Conservation (phyloP, 2,797 vertebrate genomes). For the Tarsius wallacei region DNA sequence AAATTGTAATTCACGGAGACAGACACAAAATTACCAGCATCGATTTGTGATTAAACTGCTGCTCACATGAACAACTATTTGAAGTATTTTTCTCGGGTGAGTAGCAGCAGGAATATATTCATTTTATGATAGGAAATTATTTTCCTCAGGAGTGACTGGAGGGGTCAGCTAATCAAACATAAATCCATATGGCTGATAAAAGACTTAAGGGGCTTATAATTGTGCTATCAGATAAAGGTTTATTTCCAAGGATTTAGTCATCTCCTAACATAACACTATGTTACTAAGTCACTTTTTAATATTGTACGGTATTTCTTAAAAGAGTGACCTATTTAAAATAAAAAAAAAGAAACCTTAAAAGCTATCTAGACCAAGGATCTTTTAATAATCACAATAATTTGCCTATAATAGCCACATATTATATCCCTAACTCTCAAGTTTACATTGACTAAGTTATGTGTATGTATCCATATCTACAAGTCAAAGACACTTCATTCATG, state of each 20-base stretch:
- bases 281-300: not conserved
- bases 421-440: not conserved
- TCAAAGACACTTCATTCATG: not conserved
- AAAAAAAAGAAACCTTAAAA: not conserved
- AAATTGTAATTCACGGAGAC: conserved; percentile 63
- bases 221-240: not conserved
- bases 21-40: conserved; percentile 66
- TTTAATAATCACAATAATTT: not conserved
- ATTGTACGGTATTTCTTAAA: not conserved
- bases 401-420: not conserved
- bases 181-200: conserved; percentile 7
- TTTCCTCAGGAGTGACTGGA: conserved; percentile 30
- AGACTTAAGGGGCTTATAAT: not conserved
- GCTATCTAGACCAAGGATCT: not conserved
- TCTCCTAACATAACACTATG: not conserved
- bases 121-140: conserved; percentile 65
- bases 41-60: conserved; percentile 70
- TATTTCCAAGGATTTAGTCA: not conserved
- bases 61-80: conserved; percentile 44
- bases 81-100: conserved; percentile 40
- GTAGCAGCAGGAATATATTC: conserved; percentile 48
- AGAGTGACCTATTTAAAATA: not conserved
- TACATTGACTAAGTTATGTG: not conserved
- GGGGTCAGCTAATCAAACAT: conserved; percentile 62
- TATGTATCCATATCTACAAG: not conserved